Conservation (phyloP, 2,797 vertebrate genomes). For the Hozukius guyotensis region DNA sequence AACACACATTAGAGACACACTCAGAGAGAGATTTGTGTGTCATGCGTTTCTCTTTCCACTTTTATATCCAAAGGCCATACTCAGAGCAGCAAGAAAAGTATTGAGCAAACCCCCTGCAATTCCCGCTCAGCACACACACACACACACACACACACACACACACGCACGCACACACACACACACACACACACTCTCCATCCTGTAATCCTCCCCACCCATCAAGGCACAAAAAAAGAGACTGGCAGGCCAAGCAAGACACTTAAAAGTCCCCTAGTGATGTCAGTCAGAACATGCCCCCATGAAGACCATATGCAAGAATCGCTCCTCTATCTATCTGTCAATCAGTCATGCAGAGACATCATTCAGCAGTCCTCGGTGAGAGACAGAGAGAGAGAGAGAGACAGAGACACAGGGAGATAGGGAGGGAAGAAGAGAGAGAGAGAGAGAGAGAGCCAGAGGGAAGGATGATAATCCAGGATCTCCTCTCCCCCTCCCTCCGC, state of each 20-base stretch:
- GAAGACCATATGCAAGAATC: constrained; percentile 69
- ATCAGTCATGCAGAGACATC: constrained; percentile 84
- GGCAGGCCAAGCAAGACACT: constrained; percentile 81
- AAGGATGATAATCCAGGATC: constrained; percentile 69
- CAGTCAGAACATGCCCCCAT: constrained; percentile 83
- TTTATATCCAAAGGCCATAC: constrained; percentile 16
- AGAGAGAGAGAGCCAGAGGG: constrained; percentile 43
- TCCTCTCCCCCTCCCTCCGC: constrained; percentile 84
- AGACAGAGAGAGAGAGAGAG: constrained; percentile 15
- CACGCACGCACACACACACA: not conserved
- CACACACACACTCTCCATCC: not conserved
- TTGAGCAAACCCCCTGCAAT: constrained; percentile 4
- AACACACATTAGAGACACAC: constrained; percentile 46
- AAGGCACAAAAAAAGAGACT: constrained; percentile 73
- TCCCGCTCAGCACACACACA: not conserved
- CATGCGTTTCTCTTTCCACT: not conserved
- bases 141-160: not conserved
- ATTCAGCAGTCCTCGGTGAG: constrained; percentile 71
- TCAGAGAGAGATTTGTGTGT: not conserved
- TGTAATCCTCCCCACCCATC: constrained; percentile 83
- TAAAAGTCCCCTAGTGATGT: constrained; percentile 67
- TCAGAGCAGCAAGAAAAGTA: constrained; percentile 19
- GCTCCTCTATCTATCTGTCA: constrained; percentile 66
- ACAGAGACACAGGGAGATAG: not conserved
- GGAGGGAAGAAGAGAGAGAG: constrained; percentile 15